Evolutionary conservation across 92 coral and sea anemone species (phyloP), one percentile per base, ranked within the genome.

Genomic region (Bergia puertoricense): DNA sequence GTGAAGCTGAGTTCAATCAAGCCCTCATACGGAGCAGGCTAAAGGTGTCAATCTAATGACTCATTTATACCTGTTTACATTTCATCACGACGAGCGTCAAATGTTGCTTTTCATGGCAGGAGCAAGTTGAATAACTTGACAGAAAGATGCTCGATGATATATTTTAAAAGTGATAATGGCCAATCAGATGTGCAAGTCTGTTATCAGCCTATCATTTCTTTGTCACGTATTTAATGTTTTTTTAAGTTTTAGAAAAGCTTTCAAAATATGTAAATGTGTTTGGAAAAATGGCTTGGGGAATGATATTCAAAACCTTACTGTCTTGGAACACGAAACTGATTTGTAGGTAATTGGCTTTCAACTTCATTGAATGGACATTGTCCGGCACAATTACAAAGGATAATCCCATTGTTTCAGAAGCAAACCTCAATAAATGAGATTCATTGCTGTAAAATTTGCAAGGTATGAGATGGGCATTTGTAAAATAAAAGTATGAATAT

Each of bases 271-370:
- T 7, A 37, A 13, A 38, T 39, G 7, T 40, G 5, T n/a, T 13
- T 40, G 30, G 22, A 38, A 80, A 80, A n/a, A 56, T 20, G 1
- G 16, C 2, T 51, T 78, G 13, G 23, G 40, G 44, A 48, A 36
- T 48, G 66, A 57, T 10, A 30, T 4, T 16, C 30, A 30, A 30
- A 6, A 56, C 38, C 20, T 16, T 36, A 79, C 39, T 79, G 83
- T 42, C 68, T 14, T 30, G 83, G 66, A 79, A 79, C 15, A 48
- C 20, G 69, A 50, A 77, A 51, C 38, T 79, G 66, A 51, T 79
- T 79, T 79, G 40, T 67, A 79, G 67, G 82, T 48, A 79, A 79
- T 79, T 36, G 16, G 82, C 57, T 51, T 48, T 79, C 82, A 46
- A 51, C 62, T 54, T 37, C 42, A 45, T 79, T 79, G 65, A 79